Percentiles rank a stretch among this genome's conserved stretches.
Evolutionary conservation across 2,888 invertebrate species (phyloP).

Genomic region (Lycaena phlaeas): DNA sequence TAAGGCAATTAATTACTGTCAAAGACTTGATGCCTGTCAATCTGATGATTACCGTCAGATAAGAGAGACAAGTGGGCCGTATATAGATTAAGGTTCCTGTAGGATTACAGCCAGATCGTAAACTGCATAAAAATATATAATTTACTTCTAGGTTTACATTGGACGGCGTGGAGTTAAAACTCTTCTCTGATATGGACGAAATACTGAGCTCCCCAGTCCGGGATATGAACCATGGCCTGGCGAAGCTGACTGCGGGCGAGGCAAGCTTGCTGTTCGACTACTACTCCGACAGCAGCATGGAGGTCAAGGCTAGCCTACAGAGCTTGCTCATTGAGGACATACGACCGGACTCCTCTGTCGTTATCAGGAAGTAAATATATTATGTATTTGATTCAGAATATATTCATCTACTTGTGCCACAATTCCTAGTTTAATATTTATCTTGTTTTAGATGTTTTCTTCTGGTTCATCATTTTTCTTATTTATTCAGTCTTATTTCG

Average conservation of each 20-base stretch:
- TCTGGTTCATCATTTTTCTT: no score
- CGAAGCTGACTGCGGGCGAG: constrained; percentile 80
- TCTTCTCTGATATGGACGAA: constrained; percentile 83
- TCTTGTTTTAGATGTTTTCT: no score
- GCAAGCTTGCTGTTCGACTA: constrained; percentile 75
- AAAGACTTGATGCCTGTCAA: no score
- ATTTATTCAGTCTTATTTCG: no score
- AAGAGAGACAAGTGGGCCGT: no score
- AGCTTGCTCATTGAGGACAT: constrained; percentile 81
- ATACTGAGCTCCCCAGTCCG: constrained; percentile 82
- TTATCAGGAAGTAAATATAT: constrained; percentile 72
- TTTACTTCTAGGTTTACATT: constrained; percentile 67
- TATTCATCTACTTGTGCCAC: no score
- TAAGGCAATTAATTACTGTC: no score
- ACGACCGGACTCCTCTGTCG: constrained; percentile 75
- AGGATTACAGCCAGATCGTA: no score
- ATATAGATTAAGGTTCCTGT: no score
- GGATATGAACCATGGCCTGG: constrained; percentile 80
- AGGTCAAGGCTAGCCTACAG: constrained; percentile 80
- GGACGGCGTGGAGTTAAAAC: constrained; percentile 79
- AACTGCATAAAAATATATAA: background rate
- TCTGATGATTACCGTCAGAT: no score
- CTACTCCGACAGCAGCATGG: constrained; percentile 79
- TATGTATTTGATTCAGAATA: no score
- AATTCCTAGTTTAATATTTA: no score